Evolutionary conservation across 2,888 invertebrate genomes (phyloP).

Genomic region (Limulus polyphemus): DNA sequence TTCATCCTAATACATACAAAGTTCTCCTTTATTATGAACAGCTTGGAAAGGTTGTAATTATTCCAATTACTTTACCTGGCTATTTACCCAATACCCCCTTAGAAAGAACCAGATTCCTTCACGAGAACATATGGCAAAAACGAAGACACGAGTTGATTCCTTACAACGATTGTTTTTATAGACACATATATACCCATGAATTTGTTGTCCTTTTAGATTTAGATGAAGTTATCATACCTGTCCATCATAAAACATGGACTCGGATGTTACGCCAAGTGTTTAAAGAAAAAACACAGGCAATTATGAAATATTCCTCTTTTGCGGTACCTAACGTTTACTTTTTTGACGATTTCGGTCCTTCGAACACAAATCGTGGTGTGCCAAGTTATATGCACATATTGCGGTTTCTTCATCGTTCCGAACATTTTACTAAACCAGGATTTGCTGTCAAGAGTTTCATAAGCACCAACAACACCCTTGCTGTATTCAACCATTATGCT

Average conservation of each 20-base stretch:
- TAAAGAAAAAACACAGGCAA: slow-evolving; percentile 53
- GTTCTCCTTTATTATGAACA: slow-evolving; percentile 45
- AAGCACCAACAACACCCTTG: slow-evolving; percentile 49
- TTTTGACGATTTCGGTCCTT: slow-evolving; percentile 39
- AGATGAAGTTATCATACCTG: slow-evolving; percentile 80
- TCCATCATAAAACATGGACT: slow-evolving; percentile 45
- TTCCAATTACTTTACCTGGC: slow-evolving; percentile 70
- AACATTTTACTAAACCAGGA: slow-evolving; percentile 48
- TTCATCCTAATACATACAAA: slow-evolving; percentile 77
- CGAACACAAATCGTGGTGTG: slow-evolving; percentile 5
- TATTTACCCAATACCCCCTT: slow-evolving; percentile 73
- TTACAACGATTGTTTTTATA: slow-evolving; percentile 90
- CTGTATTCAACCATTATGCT: slow-evolving; percentile 63
- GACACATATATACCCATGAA: slow-evolving; percentile 76
- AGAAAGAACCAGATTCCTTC: slow-evolving; percentile 48
- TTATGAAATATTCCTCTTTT: slow-evolving; percentile 46
- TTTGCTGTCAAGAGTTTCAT: slow-evolving; percentile 60
- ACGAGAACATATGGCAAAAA: slow-evolving; percentile 84
- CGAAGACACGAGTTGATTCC: slow-evolving; percentile 88
- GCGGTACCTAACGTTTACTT: slow-evolving; percentile 50
- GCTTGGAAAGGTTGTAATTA: slow-evolving; percentile 56
- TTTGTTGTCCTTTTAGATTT: slow-evolving; percentile 83
- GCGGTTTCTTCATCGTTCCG: slow-evolving; percentile 44
- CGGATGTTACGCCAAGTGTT: too few species aligned
- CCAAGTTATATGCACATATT: slow-evolving; percentile 38